Evolutionary conservation across 1,140 invertebrate species (phyloP), one percentile per base, ranked within the genome.

Genomic region (Drosophila nigromelanica): DNA sequence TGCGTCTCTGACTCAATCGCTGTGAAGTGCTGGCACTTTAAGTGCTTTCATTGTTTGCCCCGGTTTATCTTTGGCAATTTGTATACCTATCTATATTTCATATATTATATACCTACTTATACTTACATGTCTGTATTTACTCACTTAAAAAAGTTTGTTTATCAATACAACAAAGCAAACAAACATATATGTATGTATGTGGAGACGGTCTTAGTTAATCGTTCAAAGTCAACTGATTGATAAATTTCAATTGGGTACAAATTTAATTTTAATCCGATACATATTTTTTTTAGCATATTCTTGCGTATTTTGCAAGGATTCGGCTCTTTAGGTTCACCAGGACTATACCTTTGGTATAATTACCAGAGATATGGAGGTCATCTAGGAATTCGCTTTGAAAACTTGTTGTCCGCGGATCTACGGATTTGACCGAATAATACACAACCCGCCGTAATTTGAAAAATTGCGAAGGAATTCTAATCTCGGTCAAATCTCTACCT

Each of bases 221-320:
- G 42, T 24, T 33, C 24, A 59, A 67, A 42, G 55, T 68, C 64
- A 11, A 15, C 6, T 54, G 39, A 47, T n/a, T n/a, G n/a, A 50
- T 15, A 47, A 37, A 12, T 5, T 35, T 14, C 30, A 39, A 60
- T 37, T 73, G 35, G n/a, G 40, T 45, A 43, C 52, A 70, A 62
- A 18, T 54, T 63, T 63, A 48, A 70, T 74, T 79, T 75, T 45
- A 56, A 18, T 40, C 47, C 43, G 8, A n/a, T n/a, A n/a, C n/a
- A n/a, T n/a, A n/a, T n/a, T n/a, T n/a, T n/a, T n/a, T n/a, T n/a
- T n/a, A n/a, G n/a, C n/a, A n/a, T n/a, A n/a, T n/a, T n/a, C n/a
- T n/a, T n/a, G n/a, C n/a, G n/a, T n/a, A n/a, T n/a, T n/a, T n/a
- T n/a, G n/a, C n/a, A n/a, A n/a, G n/a, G n/a, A n/a, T n/a, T n/a